A percentile compares a stretch with the other conserved stretches of the same genome.
Conservation (phyloP, 2,797 vertebrate genomes). For the Aulostomus chinensis region DNA sequence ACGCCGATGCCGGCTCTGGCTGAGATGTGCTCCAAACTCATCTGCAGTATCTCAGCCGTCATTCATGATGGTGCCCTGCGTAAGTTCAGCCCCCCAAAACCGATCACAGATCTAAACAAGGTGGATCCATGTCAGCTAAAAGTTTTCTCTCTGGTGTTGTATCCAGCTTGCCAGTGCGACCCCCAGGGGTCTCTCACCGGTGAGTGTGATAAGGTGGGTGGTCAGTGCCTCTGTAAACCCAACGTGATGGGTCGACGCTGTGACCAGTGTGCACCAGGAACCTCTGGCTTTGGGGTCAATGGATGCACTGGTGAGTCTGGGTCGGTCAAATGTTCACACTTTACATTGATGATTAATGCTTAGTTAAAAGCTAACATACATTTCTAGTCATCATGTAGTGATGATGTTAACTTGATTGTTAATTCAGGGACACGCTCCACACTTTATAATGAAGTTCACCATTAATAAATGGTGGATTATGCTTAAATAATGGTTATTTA, state of each 20-base stretch:
- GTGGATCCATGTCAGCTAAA: too few species aligned
- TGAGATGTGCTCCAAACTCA: conserved; percentile 81
- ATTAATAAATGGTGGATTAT: too few species aligned
- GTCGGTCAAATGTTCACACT: too few species aligned
- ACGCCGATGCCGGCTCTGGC: conserved; percentile 77
- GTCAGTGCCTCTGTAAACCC: conserved; percentile 85
- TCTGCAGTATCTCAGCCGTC: conserved; percentile 87
- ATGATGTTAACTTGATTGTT: too few species aligned
- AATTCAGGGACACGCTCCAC: too few species aligned
- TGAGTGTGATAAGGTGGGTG: conserved; percentile 83
- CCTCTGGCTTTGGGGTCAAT: conserved; percentile 81
- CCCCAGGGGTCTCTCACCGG: conserved; percentile 86
- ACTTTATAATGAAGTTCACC: too few species aligned
- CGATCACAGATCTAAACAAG: neutral
- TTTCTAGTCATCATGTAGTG: too few species aligned
- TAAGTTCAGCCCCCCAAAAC: conserved; percentile 71
- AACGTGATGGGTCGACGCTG: conserved; percentile 84
- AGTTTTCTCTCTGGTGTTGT: neutral
- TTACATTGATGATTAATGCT: too few species aligned
- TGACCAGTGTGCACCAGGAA: conserved; percentile 82
- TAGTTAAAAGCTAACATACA: too few species aligned
- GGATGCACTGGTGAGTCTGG: conserved; percentile 86
- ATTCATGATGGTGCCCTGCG: conserved; percentile 82
- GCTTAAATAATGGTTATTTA: too few species aligned
- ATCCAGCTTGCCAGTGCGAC: conserved; percentile 85